Conservation (phyloP, 2,113 vertebrate genomes). For the Spilogale gracilis region DNA sequence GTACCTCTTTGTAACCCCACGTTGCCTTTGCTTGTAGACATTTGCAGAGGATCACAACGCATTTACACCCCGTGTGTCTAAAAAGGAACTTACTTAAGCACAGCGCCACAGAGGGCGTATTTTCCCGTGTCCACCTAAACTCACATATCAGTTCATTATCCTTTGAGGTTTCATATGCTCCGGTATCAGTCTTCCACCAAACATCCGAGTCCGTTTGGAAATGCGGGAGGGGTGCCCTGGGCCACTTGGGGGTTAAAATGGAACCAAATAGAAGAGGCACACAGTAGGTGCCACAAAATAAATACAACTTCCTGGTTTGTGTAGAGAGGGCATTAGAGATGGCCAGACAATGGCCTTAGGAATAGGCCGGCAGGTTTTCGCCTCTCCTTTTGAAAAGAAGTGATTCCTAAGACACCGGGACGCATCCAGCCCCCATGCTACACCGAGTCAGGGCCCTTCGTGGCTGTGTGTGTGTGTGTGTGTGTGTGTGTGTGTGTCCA, state of each 20-base stretch:
- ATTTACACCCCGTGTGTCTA: neutral
- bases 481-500: neutral
- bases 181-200: neutral
- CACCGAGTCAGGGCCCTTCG: neutral
- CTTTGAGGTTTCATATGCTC: neutral
- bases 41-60: neutral
- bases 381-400: neutral
- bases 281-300: neutral
- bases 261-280: neutral
- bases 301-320: neutral
- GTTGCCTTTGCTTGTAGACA: neutral
- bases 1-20: neutral
- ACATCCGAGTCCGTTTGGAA: neutral
- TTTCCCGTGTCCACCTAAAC: neutral
- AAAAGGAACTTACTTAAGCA: neutral
- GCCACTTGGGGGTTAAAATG: neutral
- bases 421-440: accelerated
- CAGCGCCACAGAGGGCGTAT: neutral
- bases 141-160: neutral
- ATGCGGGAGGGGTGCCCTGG: neutral
- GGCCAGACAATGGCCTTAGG: neutral
- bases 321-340: neutral
- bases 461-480: neutral
- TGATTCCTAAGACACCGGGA: neutral
- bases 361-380: neutral